These are phyloP conservation scores for Brachyptera risi DNA, from an alignment of 2,888 invertebrate species.

Conservation along the genomic window DNA sequence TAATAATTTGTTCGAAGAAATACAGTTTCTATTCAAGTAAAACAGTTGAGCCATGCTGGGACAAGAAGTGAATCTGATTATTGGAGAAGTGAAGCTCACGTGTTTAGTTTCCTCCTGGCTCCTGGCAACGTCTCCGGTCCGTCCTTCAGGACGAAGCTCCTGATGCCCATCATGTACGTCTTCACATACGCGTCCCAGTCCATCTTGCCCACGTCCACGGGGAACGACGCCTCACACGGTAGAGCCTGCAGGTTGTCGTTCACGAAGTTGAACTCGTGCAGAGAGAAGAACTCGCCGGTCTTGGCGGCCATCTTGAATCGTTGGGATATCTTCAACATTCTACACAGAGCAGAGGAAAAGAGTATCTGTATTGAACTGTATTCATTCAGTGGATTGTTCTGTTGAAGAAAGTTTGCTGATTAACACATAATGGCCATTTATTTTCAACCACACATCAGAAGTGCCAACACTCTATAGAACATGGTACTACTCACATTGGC, in stretches of 20 bases:
- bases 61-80: not conserved
- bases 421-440: too few relatives aligned
- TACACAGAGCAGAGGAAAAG: too few relatives aligned
- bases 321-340: constrained; percentile 79
- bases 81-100: constrained; percentile 46
- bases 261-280: constrained; percentile 78
- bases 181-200: constrained; percentile 78
- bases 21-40: too few relatives aligned
- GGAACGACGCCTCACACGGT: constrained; percentile 54
- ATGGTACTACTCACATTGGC: too few relatives aligned
- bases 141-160: constrained; percentile 78
- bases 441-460: too few relatives aligned
- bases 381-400: too few relatives aligned
- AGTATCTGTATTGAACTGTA: too few relatives aligned
- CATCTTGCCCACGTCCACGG: constrained; percentile 60
- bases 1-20: too few relatives aligned
- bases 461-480: too few relatives aligned
- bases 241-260: constrained; percentile 56
- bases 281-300: constrained; percentile 79
- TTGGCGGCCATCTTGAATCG: constrained; percentile 73
- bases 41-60: too few relatives aligned
- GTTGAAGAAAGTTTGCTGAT: too few relatives aligned
- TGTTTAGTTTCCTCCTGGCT: constrained; percentile 61
- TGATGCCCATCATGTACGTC: constrained; percentile 77
- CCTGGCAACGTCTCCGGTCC: constrained; percentile 58